A percentile compares a stretch with the other conserved stretches of the same genome.
These are phyloP conservation scores for Uromys caudimaculatus DNA, from an alignment of 2,797 vertebrate species.

Conservation along the genomic window DNA sequence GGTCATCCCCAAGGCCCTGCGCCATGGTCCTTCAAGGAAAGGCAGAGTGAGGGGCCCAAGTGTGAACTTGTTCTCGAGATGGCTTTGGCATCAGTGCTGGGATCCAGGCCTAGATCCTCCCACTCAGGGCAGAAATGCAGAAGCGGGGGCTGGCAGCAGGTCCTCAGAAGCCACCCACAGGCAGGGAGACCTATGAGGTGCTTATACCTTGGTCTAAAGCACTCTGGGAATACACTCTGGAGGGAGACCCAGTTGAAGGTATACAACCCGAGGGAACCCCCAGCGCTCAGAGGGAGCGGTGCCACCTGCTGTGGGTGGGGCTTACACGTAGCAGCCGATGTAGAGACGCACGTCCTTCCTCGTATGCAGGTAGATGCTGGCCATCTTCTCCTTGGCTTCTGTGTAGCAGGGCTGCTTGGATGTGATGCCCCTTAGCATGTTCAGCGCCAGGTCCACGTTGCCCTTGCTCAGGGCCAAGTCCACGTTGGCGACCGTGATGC, in stretches of 20 bases:
- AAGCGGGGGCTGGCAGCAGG: background rate
- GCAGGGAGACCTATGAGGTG: background rate
- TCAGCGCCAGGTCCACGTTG: constrained; percentile 84
- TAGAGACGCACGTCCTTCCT: constrained; percentile 86
- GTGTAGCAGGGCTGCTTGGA: constrained; percentile 87
- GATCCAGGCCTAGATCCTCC: background rate
- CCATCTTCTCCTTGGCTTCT: constrained; percentile 89
- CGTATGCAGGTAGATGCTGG: constrained; percentile 87
- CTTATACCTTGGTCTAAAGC: too few species aligned
- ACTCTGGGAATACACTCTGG: background rate
- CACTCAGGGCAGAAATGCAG: accelerated
- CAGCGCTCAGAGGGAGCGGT: accelerated
- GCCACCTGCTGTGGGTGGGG: accelerated
- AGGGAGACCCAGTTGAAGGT: background rate
- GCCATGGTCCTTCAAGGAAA: background rate
- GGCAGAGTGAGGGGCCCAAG: background rate
- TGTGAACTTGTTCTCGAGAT: too few species aligned
- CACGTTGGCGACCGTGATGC: constrained; percentile 87
- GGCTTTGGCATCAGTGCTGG: background rate
- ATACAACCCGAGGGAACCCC: too few species aligned
- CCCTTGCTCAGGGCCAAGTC: constrained; percentile 88
- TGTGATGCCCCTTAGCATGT: constrained; percentile 81
- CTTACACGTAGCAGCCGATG: constrained; percentile 88
- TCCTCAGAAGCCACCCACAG: background rate
- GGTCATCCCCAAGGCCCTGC: background rate